Base-by-base conservation (phyloP, 2,797 vertebrate species). In the Sorex maritimensis region DNA sequence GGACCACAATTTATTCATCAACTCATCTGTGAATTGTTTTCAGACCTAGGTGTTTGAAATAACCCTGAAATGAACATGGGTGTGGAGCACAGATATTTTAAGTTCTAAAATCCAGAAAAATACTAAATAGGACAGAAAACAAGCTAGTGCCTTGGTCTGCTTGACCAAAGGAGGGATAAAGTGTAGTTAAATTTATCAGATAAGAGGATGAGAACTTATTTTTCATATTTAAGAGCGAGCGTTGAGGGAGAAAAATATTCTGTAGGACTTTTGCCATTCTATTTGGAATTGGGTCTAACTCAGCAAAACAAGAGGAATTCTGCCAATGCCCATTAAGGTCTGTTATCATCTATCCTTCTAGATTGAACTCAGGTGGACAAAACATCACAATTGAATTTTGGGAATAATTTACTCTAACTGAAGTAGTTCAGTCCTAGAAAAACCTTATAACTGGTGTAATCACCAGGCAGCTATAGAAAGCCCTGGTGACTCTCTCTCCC, bases 131-230 rank as follows among this genome's bases (percentile, higher is more conserved):
- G 69, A 55, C 4, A 58, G 28, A 23, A 82, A 14, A 74, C 71
- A 69, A 92, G 0, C 8, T 30, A 90, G 19, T 3, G 79, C 4
- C n/a, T 61, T 30, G 38, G 15, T 23, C 17, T 74, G 17, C 30
- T 65, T 81, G 23, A 93, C 69, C 46, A 52, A n/a, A 58, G 23
- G 7, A 87, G 71, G 26, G 88, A 44, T 34, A 61, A 94, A 23
- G 3, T 11, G 21, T 21, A 17, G 38, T 15, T 81, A 86, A 55
- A 67, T 67, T 65, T 30, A 12, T 38, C 58, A 74, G 55, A 67
- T 41, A 46, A 93, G 44, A 7, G 41, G n/a, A 61, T 15, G 2
- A 7, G 19, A 63, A 52, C 44, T 2, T 26, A 19, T 34, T 15
- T 23, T 2, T 6, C 71, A 58, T 77, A 30, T 74, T 73, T 85